phyloP scores from a whole-genome alignment of 2,113 vertebrate genomes.

The Caloenas nicobarica region DNA sequence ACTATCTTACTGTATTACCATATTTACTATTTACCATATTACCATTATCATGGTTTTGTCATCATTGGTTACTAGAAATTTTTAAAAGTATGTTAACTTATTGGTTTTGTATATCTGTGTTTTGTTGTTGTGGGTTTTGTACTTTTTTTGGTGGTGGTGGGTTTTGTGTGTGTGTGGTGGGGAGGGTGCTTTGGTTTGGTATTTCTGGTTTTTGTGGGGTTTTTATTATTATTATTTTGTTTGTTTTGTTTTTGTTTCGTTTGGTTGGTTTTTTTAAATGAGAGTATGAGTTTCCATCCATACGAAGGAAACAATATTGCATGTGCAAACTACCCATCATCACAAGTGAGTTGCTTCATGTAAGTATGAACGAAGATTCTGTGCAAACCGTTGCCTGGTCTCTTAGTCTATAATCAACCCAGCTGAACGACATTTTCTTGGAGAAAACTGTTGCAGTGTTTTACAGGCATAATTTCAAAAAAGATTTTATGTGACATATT shows the following conservation, averaged over 20 bases:
- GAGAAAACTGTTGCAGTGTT: neutral
- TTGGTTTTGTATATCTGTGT: neutral
- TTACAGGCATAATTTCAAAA: constrained; percentile 7
- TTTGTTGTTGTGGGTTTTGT: no score
- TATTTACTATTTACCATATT: neutral
- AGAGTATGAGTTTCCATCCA: neutral
- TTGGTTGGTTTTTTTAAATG: no score
- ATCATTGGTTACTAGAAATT: neutral
- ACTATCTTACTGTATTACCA: neutral
- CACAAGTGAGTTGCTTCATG: neutral
- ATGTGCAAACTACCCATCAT: neutral
- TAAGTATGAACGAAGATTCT: neutral
- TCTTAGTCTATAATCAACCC: neutral
- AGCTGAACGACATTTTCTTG: neutral
- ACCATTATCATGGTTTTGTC: neutral
- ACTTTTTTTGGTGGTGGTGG: no score
- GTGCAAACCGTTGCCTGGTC: neutral
- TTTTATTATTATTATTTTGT: no score
- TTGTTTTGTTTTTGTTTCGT: no score
- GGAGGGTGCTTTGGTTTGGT: no score
- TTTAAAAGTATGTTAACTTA: neutral
- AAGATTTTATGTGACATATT: neutral
- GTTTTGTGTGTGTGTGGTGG: no score
- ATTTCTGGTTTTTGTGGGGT: no score
- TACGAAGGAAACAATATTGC: neutral